These are phyloP conservation scores for Thaleichthys pacificus DNA, from an alignment of 2,797 vertebrate species.

Conservation along the genomic window DNA sequence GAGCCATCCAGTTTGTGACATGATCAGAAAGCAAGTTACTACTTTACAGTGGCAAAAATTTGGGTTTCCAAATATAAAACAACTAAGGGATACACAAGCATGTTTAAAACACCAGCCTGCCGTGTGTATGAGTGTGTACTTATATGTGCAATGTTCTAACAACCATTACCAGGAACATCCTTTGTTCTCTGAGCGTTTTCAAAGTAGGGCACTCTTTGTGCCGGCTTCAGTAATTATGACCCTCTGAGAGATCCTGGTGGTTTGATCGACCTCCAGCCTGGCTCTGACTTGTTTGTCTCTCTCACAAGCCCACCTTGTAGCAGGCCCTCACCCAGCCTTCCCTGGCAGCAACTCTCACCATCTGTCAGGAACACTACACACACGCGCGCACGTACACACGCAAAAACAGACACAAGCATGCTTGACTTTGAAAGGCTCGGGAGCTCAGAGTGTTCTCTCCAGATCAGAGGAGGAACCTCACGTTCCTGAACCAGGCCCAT, in stretches of 20 bases:
- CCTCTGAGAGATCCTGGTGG: conserved; percentile 57
- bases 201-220: conserved; percentile 45
- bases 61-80: neutral
- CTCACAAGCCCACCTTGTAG: conserved; percentile 62
- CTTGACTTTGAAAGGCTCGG: conserved; percentile 38
- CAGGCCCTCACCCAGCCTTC: conserved; percentile 47
- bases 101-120: too few species aligned
- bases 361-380: conserved; percentile 58
- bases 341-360: conserved; percentile 61
- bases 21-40: neutral
- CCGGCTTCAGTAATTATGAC: conserved; percentile 62
- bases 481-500: neutral
- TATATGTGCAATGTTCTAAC: conserved; percentile 41
- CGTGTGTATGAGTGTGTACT: neutral
- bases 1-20: neutral
- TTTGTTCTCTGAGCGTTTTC: conserved; percentile 56
- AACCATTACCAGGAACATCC: conserved; percentile 42
- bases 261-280: conserved; percentile 63
- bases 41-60: too few species aligned
- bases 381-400: neutral
- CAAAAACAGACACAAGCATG: conserved; percentile 6
- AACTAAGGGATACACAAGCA: neutral
- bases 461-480: conserved; percentile 10
- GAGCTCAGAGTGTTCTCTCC: conserved; percentile 23
- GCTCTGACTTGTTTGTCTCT: conserved; percentile 67